phyloP scores from a whole-genome alignment of 2,113 vertebrate genomes.

The Ochotona curzoniae region DNA sequence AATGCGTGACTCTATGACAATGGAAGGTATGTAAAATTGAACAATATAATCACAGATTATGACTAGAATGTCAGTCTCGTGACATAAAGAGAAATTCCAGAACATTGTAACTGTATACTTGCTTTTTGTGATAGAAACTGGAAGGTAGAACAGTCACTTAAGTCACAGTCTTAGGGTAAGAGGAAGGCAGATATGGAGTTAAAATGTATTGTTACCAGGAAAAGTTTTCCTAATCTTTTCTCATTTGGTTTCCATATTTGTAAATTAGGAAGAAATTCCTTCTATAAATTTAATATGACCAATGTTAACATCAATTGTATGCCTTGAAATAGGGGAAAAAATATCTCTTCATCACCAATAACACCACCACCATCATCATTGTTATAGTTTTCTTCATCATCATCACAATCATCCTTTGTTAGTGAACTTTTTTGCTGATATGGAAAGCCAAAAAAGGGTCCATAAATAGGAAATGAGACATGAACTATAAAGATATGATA shows the following conservation, averaged over 20 bases:
- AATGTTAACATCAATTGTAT: background rate
- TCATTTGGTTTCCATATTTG: background rate
- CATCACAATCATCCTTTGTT: background rate
- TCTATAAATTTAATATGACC: background rate
- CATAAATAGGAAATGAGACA: background rate
- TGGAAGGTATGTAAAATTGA: background rate
- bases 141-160: background rate
- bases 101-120: background rate
- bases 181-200: accelerated
- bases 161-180: background rate
- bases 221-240: background rate
- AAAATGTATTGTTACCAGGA: background rate
- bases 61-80: background rate
- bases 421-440: background rate
- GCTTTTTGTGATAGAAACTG: background rate
- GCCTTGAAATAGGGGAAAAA: background rate
- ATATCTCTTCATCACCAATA: background rate
- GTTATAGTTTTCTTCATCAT: background rate
- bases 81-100: background rate
- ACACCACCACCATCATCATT: background rate
- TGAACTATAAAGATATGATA: no score
- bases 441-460: background rate
- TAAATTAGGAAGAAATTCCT: background rate
- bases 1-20: slow-evolving; percentile 1
- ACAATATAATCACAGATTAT: background rate